Conservation (phyloP, 64 coral and sea anemone species). For the Stichodactyla helianthus region DNA sequence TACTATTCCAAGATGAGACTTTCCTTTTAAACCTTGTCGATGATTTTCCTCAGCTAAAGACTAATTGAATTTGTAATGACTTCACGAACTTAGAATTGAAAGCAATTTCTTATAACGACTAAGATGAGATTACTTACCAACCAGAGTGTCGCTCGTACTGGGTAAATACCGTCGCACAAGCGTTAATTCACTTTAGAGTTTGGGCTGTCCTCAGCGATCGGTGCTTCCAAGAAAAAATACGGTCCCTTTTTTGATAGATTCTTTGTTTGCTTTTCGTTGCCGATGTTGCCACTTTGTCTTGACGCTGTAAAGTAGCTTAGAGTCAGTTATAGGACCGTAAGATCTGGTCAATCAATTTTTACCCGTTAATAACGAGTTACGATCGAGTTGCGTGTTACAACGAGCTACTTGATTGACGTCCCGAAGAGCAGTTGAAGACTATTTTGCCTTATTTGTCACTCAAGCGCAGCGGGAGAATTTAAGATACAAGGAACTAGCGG, state of each 20-base stretch:
- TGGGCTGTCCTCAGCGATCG: neutral
- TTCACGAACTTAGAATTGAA: neutral
- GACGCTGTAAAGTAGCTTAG: neutral
- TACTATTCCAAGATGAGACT: neutral
- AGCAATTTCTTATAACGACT: neutral
- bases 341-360: neutral
- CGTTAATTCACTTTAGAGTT: neutral
- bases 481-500: constrained; percentile 20
- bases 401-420: constrained; percentile 5
- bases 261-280: neutral
- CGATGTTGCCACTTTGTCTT: neutral
- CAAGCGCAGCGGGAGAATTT: constrained; percentile 17
- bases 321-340: neutral
- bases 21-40: neutral
- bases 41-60: neutral
- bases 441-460: constrained; percentile 30
- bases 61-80: neutral
- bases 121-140: neutral
- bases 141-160: neutral
- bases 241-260: neutral
- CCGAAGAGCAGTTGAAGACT: constrained; percentile 30
- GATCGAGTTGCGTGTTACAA: constrained; percentile 10
- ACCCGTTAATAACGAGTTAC: neutral
- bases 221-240: neutral
- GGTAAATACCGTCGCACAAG: neutral